Evolutionary conservation across 2,113 vertebrate genomes (phyloP).

Genomic region (Epinephelus lanceolatus): DNA sequence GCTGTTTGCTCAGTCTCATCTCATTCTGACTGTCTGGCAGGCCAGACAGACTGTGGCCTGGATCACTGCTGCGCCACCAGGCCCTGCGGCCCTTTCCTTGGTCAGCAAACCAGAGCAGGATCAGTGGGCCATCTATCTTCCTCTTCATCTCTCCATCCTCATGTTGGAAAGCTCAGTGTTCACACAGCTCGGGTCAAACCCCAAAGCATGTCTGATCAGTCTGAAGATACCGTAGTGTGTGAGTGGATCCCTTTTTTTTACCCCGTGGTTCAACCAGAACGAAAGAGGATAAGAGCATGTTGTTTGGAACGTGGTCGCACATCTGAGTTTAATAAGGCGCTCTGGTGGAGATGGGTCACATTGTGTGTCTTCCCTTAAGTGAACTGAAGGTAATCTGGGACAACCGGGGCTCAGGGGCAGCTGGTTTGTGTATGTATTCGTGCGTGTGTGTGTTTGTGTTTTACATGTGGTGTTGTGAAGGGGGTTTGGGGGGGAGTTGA

Average conservation of each 20-base stretch:
- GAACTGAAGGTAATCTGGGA: slow-evolving; percentile 72
- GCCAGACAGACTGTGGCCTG: slow-evolving; percentile 65
- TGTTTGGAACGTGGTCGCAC: slow-evolving; percentile 65
- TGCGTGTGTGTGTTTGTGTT: slow-evolving; percentile 29
- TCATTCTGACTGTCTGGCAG: slow-evolving; percentile 49
- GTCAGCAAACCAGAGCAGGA: slow-evolving; percentile 65
- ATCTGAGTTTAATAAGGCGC: slow-evolving; percentile 76
- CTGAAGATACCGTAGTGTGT: slow-evolving; percentile 64
- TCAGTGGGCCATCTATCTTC: slow-evolving; percentile 62
- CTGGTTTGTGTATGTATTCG: slow-evolving; percentile 35
- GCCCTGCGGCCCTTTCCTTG: slow-evolving; percentile 60
- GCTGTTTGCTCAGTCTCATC: slow-evolving; percentile 51
- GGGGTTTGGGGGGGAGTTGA: slow-evolving; percentile 18
- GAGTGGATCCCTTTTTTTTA: slow-evolving; percentile 50
- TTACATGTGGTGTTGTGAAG: slow-evolving; percentile 42
- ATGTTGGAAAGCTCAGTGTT: slow-evolving; percentile 55
- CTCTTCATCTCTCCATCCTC: slow-evolving; percentile 48
- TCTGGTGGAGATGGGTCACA: slow-evolving; percentile 70
- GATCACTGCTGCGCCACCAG: slow-evolving; percentile 51
- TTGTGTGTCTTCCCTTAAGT: slow-evolving; percentile 71
- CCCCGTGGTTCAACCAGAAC: slow-evolving; percentile 60
- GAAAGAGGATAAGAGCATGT: slow-evolving; percentile 64
- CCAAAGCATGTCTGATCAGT: slow-evolving; percentile 71
- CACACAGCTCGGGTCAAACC: slow-evolving; percentile 66
- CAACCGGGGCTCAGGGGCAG: slow-evolving; percentile 50